Evolutionary conservation across 64 coral and sea anemone genomes (phyloP).

Genomic region (Catalaphyllia jardinei): DNA sequence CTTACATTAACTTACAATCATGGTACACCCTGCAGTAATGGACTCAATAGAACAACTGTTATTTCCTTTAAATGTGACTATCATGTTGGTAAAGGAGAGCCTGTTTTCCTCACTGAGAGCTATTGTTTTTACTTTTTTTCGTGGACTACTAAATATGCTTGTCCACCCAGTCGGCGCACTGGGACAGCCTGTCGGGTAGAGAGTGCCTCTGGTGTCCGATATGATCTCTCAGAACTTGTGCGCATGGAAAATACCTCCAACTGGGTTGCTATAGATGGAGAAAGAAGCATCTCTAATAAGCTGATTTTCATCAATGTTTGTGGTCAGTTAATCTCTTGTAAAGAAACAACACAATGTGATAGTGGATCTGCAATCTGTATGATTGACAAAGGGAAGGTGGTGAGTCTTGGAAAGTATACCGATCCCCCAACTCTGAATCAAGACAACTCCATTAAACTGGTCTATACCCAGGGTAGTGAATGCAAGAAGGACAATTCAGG

Average conservation of each 20-base stretch:
- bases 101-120: conserved; percentile 62
- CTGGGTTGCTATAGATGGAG: conserved; percentile 85
- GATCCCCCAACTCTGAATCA: conserved; percentile 51
- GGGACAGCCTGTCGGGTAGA: conserved; percentile 71
- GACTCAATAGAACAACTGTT: conserved; percentile 63
- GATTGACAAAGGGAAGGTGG: conserved; percentile 31
- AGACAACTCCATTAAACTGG: conserved; percentile 69
- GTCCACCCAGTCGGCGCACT: conserved; percentile 79
- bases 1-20: conserved; percentile 61
- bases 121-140: conserved; percentile 86
- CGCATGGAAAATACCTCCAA: conserved; percentile 47
- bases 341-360: conserved; percentile 58
- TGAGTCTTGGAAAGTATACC: conserved; percentile 64
- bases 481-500: conserved; percentile 56
- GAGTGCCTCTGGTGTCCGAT: conserved; percentile 49
- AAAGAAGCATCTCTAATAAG: conserved; percentile 57
- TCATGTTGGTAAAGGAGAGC: conserved; percentile 37
- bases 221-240: conserved; percentile 83
- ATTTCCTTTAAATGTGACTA: conserved; percentile 73
- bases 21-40: conserved; percentile 53
- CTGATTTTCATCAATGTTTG: conserved; percentile 83
- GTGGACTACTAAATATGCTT: conserved; percentile 87
- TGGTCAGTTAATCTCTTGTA: conserved; percentile 45
- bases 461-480: conserved; percentile 63
- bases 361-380: conserved; percentile 60